Evolutionary conservation across 2,797 vertebrate genomes (phyloP), one percentile per base, ranked within the genome.

Genomic region (Sciaenops ocellatus): DNA sequence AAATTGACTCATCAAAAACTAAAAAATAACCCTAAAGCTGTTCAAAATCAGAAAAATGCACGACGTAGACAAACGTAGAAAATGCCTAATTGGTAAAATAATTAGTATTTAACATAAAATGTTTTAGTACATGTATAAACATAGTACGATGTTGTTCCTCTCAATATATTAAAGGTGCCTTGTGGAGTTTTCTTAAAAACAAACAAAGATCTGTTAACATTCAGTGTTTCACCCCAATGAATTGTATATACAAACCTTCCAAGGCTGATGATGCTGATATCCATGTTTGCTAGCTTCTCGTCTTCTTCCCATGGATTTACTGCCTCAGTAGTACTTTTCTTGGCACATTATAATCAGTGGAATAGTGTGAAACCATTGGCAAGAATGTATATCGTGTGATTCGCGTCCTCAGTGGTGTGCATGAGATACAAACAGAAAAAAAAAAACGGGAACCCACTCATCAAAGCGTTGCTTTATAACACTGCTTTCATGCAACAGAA

Each of bases 281-380:
- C 30, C 1, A 5, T 52, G 46, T 64, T 69, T 76, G 26, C 20
- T 8, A 38, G 30, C 30, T 34, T 38, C 10, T 64, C 12, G 17
- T 78, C 12, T 41, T 69, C 59, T 51, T 69, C 46, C 47, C 59
- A 76, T 24, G 50, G 63, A 48, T 82, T 70, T 77, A 42, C 52
- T 57, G 30, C 42, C 63, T 56, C 48, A n/a, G 61, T 48, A 47
- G 34, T 69, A 41, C 69, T 70, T 73, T 66, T 87, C 76, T 76
- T 75, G 79, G 72, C 69, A 18, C 59, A 57, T 52, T 22, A 73
- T 73, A 73, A 69, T 79, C 74, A 78, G 84, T 28, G 18, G 63
- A 81, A 73, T 48, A 57, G 82, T 79, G 73, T 72, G 54, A 86
- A 86, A 75, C 64, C 78, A 63, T 51, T 61, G 75, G 63, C 52